Evolutionary conservation across 2,113 vertebrate genomes (phyloP), one percentile per base, ranked within the genome.

Genomic region (Lepidothrix coronata): DNA sequence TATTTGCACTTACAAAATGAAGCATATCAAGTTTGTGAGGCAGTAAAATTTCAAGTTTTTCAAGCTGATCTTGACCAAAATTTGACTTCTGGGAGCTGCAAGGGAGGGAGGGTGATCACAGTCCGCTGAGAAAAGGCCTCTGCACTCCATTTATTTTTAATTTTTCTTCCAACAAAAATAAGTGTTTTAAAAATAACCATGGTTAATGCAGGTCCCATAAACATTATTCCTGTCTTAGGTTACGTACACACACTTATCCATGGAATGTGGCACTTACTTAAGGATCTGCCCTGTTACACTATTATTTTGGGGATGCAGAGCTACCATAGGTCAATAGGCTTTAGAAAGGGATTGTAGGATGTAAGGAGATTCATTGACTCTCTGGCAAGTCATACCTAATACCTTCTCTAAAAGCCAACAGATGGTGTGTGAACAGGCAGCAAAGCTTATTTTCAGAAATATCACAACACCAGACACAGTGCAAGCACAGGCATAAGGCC

Each of bases 371-470:
- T 49, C 57, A 25, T 5, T 77, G 85, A 83, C 67, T 94, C 57
- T 57, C 57, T 84, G 73, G 82, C 71, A 93, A 84, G 49, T 85
- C 84, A 49, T 90, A 70, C 57, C 49, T 89, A 78, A 93, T 96
- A 76, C 57, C 80, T 93, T 89, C 87, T 61, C 68, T 76, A 92
- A 86, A 81, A 72, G 77, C 52, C 62, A 94, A 9, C 88, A 95
- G 85, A 93, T 79, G 79, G 95, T 46, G 54, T 68, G 49, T 65
- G 88, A 96, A 84, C 71, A 92, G 61, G 68, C 88, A 68, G 52
- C 21, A 91, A 95, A 84, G 85, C 65, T 77, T 91, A 91, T 95
- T 96, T 93, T 78, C 88, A 94, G 83, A 84, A 84, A 91, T 81
- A 92, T 41, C 95, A 78, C 78, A 92, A 85, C 91, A 94, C 35